phyloP scores from a whole-genome alignment of 1,140 invertebrate species.

The Chrysoperla carnea region DNA sequence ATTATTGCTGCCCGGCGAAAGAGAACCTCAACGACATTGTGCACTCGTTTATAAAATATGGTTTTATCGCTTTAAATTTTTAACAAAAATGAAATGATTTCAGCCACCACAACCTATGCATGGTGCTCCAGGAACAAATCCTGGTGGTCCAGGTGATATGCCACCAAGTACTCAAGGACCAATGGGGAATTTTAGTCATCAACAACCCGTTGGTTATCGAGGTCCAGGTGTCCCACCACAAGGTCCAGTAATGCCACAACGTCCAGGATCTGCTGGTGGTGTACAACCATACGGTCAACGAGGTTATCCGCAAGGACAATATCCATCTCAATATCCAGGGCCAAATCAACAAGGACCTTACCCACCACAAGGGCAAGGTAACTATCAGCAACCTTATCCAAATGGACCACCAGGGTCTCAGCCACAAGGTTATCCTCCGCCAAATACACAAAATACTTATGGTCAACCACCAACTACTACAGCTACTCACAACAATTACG shows the following conservation, averaged over 20 bases:
- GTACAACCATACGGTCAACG: constrained; percentile 37
- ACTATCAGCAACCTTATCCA: constrained; percentile 21
- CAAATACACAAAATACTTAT: constrained; percentile 25
- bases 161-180: constrained; percentile 29
- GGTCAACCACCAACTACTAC: constrained; percentile 22
- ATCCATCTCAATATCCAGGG: constrained; percentile 25
- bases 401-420: constrained; percentile 22
- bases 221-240: constrained; percentile 27
- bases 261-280: constrained; percentile 13
- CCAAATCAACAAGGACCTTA: constrained; percentile 20
- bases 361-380: constrained; percentile 12
- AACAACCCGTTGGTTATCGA: constrained; percentile 26
- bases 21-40: too few species aligned
- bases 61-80: too few species aligned
- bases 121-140: constrained; percentile 17
- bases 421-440: constrained; percentile 25
- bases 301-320: constrained; percentile 32
- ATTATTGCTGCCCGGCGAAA: too few species aligned
- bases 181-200: constrained; percentile 32
- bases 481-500: constrained; percentile 18
- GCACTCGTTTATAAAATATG: too few species aligned
- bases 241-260: constrained; percentile 23
- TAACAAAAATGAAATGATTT: too few species aligned
- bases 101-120: constrained; percentile 11
- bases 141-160: constrained; percentile 24